phyloP scores from a whole-genome alignment of 2,113 vertebrate species.

The Pseudonaja textilis region DNA sequence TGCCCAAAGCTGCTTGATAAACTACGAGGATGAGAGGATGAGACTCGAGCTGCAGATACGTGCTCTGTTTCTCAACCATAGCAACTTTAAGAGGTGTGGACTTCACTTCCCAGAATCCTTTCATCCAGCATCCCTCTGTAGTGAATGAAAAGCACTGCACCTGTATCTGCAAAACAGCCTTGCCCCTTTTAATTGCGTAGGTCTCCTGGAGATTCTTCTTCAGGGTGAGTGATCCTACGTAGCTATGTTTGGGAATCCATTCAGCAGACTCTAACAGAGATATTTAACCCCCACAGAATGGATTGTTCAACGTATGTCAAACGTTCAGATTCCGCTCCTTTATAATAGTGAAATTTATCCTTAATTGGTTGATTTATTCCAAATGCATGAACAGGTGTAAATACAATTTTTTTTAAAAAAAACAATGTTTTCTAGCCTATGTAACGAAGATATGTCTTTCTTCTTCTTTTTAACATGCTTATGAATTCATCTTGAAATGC shows the following conservation, averaged over 20 bases:
- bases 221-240: neutral
- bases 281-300: neutral
- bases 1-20: neutral
- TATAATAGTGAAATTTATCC: neutral
- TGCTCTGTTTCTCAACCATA: neutral
- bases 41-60: neutral
- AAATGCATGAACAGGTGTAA: neutral
- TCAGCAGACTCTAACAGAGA: neutral
- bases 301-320: neutral
- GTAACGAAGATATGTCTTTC: neutral
- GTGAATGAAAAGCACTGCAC: neutral
- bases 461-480: conserved; percentile 5
- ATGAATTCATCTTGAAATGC: neutral
- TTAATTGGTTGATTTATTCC: neutral
- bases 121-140: neutral
- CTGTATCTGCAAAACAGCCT: neutral
- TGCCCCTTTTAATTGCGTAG: neutral
- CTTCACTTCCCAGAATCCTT: neutral
- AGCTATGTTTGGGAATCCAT: neutral
- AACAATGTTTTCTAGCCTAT: neutral
- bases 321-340: neutral
- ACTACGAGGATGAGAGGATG: neutral
- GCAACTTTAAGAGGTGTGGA: neutral
- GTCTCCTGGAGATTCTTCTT: neutral
- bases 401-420: neutral